These are phyloP conservation scores for Odontesthes bonariensis DNA, from an alignment of 2,113 vertebrate species.

Conservation along the genomic window DNA sequence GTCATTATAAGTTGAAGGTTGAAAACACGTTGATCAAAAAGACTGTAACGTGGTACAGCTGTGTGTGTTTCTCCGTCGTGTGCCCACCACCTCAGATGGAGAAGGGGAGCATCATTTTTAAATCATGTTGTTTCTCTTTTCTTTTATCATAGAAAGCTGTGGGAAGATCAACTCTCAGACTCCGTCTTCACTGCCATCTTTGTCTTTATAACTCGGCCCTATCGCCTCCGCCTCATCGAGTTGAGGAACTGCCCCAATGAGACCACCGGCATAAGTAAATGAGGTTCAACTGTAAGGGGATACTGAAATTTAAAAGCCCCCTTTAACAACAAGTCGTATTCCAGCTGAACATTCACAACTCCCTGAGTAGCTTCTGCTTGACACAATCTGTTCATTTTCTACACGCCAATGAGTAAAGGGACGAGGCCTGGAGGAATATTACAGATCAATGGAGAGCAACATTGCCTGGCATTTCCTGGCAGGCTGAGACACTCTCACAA, in stretches of 20 bases:
- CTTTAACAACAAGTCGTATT: conserved; percentile 39
- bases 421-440: conserved; percentile 36
- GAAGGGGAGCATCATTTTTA: conserved; percentile 43
- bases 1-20: conserved; percentile 18
- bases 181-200: conserved; percentile 22
- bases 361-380: conserved; percentile 25
- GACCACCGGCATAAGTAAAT: conserved; percentile 46
- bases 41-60: conserved; percentile 36
- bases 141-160: conserved; percentile 46
- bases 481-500: conserved; percentile 16
- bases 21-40: conserved; percentile 40
- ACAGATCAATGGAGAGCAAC: conserved; percentile 49
- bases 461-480: conserved; percentile 44
- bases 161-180: conserved; percentile 29
- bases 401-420: conserved; percentile 21
- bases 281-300: conserved; percentile 28
- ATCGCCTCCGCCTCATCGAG: conserved; percentile 22
- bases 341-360: conserved; percentile 18
- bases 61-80: conserved; percentile 24
- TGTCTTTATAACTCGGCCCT: conserved; percentile 19
- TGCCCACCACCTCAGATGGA: conserved; percentile 51
- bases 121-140: conserved; percentile 48
- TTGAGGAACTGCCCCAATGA: conserved; percentile 8
- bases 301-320: conserved; percentile 39
- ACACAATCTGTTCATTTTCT: conserved; percentile 43